Percentiles rank a stretch among this genome's conserved stretches.
Evolutionary conservation across 2,888 invertebrate species (phyloP).

Genomic region (Cantharis rufa): DNA sequence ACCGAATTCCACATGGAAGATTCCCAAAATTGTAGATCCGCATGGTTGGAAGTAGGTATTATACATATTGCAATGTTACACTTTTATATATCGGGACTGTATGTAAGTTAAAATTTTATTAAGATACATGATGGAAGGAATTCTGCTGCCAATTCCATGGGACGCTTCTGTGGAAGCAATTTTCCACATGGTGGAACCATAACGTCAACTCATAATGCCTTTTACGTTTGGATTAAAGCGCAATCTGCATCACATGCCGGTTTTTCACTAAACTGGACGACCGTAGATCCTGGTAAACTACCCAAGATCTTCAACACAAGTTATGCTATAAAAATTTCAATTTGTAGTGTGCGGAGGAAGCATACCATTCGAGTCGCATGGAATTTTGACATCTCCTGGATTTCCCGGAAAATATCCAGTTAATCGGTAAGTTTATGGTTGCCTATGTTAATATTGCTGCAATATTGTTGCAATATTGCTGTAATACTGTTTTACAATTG

Average conservation of each 20-base stretch:
- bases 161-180: conserved; percentile 77
- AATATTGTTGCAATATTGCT: too few species aligned
- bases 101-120: too few species aligned
- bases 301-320: background rate
- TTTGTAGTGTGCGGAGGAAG: conserved; percentile 70
- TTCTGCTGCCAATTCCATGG: conserved; percentile 72
- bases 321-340: conserved; percentile 34
- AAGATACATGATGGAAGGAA: conserved; percentile 82
- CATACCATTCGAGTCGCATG: conserved; percentile 63
- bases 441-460: too few species aligned
- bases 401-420: conserved; percentile 87
- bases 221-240: conserved; percentile 83
- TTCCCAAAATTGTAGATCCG: conserved; percentile 67
- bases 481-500: too few species aligned
- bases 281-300: conserved; percentile 64
- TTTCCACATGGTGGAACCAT: conserved; percentile 74
- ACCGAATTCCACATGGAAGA: conserved; percentile 74
- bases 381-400: conserved; percentile 82
- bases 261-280: conserved; percentile 78
- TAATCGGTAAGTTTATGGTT: conserved; percentile 56
- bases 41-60: conserved; percentile 70
- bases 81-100: too few species aligned
- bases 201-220: conserved; percentile 73
- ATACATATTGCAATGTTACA: background rate
- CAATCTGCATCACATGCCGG: conserved; percentile 70